Evolutionary conservation across 2,113 vertebrate genomes (phyloP).

Genomic region (Nipponia nippon): DNA sequence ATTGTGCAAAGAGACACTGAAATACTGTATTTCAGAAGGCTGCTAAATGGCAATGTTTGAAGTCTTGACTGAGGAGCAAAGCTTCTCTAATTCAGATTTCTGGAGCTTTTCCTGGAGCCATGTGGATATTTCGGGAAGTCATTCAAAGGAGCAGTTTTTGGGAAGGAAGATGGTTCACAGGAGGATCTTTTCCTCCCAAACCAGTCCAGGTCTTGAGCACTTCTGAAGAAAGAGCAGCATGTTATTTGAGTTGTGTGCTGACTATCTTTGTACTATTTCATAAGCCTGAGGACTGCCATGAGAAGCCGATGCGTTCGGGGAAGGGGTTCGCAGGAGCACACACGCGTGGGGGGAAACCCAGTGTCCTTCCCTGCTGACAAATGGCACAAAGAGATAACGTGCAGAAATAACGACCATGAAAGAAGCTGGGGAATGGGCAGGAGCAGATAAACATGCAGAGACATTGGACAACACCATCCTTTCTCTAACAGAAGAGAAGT

Average conservation of each 20-base stretch:
- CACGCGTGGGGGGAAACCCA: not conserved
- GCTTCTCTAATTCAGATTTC: not conserved
- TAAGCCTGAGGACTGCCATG: not conserved
- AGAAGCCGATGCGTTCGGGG: rapidly evolving
- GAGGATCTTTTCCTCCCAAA: not conserved
- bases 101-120: not conserved
- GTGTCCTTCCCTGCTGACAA: not conserved
- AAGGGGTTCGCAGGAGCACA: not conserved
- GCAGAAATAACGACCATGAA: not conserved
- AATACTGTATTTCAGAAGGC: not conserved
- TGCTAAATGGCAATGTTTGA: not conserved
- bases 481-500: not conserved
- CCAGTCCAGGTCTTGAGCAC: not conserved
- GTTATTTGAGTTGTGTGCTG: not conserved
- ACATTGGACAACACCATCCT: not conserved
- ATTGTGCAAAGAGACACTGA: not conserved
- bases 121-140: not conserved
- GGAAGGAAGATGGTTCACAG: not conserved
- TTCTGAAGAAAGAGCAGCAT: not conserved
- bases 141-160: not conserved
- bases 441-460: not conserved
- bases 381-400: not conserved
- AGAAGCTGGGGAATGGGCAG: not conserved
- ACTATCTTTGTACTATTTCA: not conserved
- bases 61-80: not conserved